Conservation (phyloP, 1,140 invertebrate genomes). For the Atta colombica region DNA sequence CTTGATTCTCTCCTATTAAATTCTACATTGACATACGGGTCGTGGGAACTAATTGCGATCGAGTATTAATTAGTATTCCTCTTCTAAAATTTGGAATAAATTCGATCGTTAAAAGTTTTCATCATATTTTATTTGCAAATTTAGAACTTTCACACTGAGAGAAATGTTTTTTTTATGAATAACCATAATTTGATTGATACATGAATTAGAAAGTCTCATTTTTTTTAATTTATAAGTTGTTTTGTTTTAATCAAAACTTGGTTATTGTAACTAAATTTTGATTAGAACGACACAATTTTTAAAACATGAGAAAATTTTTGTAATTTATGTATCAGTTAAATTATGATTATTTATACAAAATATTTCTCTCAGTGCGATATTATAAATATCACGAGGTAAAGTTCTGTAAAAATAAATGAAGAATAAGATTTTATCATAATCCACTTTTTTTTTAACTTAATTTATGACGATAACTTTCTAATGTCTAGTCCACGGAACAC, state of each 20-base stretch:
- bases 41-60: not conserved
- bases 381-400: not conserved
- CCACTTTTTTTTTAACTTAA: conserved; percentile 9
- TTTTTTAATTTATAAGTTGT: too few species aligned
- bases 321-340: too few species aligned
- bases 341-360: too few species aligned
- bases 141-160: not conserved
- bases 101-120: not conserved
- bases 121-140: not conserved
- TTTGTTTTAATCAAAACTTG: too few species aligned
- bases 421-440: not conserved
- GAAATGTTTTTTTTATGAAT: too few species aligned
- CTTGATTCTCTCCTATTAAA: conserved; percentile 18
- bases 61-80: not conserved
- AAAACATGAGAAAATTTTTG: too few species aligned
- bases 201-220: too few species aligned
- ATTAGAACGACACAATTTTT: too few species aligned
- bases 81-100: not conserved
- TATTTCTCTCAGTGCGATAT: not conserved
- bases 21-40: not conserved
- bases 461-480: not conserved
- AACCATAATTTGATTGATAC: too few species aligned
- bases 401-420: not conserved
- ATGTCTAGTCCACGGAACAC: not conserved
- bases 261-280: too few species aligned